phyloP scores from a whole-genome alignment of 2,888 invertebrate genomes.

The Periphyllus acericola region DNA sequence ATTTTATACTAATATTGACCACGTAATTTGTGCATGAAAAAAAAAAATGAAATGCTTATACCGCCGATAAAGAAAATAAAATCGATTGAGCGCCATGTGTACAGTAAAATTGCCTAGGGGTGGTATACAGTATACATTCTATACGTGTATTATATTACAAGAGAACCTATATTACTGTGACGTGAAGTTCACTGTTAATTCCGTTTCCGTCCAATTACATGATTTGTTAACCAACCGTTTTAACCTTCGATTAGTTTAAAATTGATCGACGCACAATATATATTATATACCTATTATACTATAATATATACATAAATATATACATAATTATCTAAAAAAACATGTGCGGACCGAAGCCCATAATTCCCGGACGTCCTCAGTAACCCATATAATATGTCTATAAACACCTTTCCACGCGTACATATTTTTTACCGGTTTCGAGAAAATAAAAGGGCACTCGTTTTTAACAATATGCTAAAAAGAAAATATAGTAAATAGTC shows the following conservation, averaged over 20 bases:
- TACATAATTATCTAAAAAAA: not conserved
- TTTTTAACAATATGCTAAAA: conserved; percentile 18
- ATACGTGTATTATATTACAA: conserved; percentile 21
- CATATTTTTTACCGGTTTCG: not conserved
- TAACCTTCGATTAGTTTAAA: conserved; percentile 23
- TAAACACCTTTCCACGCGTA: not conserved
- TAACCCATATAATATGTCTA: not conserved
- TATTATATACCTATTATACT: not conserved
- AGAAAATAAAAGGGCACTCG: not conserved
- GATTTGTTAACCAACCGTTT: conserved; percentile 23
- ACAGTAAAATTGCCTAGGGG: not conserved
- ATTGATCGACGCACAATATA: not conserved
- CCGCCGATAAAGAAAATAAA: conserved; percentile 7
- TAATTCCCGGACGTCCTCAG: conserved; percentile 24
- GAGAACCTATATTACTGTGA: conserved; percentile 1
- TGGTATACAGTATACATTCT: conserved; percentile 25
- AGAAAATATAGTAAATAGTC: conserved; percentile 32
- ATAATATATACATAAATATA: conserved; percentile 12
- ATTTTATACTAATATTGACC: conserved; percentile 19
- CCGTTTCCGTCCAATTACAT: conserved; percentile 40
- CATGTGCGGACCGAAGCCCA: conserved; percentile 49
- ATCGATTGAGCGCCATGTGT: conserved; percentile 36
- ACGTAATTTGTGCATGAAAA: conserved; percentile 1
- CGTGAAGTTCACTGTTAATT: conserved; percentile 24
- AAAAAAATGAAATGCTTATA: not conserved